Conservation (phyloP, 2,113 vertebrate species). For the Onychostruthus taczanowskii region DNA sequence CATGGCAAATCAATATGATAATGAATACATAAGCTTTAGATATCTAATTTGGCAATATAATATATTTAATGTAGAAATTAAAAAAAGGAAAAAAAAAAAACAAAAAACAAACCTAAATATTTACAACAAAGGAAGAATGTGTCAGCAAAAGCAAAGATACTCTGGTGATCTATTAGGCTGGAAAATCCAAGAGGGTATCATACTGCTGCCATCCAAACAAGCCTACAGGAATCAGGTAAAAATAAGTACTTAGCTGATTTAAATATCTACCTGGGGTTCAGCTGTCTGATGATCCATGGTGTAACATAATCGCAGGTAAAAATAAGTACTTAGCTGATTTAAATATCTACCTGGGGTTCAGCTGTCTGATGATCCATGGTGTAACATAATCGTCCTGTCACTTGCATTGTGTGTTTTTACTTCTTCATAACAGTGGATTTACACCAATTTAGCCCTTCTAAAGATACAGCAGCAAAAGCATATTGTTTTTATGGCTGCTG, state of each 20-base stretch:
- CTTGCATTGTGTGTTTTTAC: not conserved
- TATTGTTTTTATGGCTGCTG: not conserved
- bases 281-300: too few relatives aligned
- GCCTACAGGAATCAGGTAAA: not conserved
- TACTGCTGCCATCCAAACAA: not conserved
- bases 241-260: not conserved
- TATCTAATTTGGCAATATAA: not conserved
- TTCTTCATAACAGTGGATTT: not conserved
- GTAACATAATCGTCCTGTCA: not conserved
- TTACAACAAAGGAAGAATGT: not conserved
- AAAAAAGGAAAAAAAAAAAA: too few relatives aligned
- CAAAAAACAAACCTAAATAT: rapidly evolving
- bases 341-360: not conserved
- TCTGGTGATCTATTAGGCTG: not conserved
- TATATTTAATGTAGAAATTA: not conserved
- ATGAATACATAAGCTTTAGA: not conserved
- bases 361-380: not conserved
- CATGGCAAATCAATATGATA: rapidly evolving
- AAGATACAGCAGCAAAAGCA: not conserved
- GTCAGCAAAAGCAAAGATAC: not conserved
- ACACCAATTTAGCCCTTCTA: not conserved
- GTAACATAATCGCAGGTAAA: too few relatives aligned
- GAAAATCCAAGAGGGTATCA: not conserved
- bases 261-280: not conserved
- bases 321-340: not conserved